phyloP scores from a whole-genome alignment of 92 coral and sea anemone genomes.

The Palythoa grandiflora region DNA sequence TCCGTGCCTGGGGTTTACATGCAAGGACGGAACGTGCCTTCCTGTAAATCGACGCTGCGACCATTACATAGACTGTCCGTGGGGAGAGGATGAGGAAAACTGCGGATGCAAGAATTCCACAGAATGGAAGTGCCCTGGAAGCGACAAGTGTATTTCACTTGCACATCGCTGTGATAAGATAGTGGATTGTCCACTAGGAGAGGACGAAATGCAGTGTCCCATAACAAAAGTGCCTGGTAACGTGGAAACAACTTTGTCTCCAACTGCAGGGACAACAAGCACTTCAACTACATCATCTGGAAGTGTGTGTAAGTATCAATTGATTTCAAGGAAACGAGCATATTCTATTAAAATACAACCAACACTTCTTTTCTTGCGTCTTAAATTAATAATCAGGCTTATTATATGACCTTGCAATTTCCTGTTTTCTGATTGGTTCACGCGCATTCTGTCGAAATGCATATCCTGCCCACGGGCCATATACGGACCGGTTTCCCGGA shows the following conservation, averaged over 20 bases:
- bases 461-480: too few species aligned
- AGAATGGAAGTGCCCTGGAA: slow-evolving; percentile 63
- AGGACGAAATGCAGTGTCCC: slow-evolving; percentile 67
- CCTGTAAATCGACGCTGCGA: slow-evolving; percentile 68
- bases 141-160: slow-evolving; percentile 63
- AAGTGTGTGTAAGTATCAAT: slow-evolving; percentile 11
- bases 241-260: background rate
- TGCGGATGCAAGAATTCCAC: slow-evolving; percentile 67
- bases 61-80: slow-evolving; percentile 64
- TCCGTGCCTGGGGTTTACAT: slow-evolving; percentile 62
- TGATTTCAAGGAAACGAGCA: background rate
- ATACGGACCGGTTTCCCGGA: too few species aligned
- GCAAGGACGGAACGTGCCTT: slow-evolving; percentile 68
- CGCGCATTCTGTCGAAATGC: too few species aligned
- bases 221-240: slow-evolving; percentile 43
- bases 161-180: slow-evolving; percentile 63
- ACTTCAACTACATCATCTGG: slow-evolving; percentile 10
- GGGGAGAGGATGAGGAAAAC: slow-evolving; percentile 74
- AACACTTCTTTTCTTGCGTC: background rate
- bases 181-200: slow-evolving; percentile 70
- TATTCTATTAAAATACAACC: too few species aligned
- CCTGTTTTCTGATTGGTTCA: too few species aligned
- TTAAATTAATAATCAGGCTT: too few species aligned
- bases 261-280: slow-evolving; percentile 4
- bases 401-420: too few species aligned